Base-by-base conservation (phyloP, 2,797 vertebrate species). In the Acipenser transmontanus region DNA sequence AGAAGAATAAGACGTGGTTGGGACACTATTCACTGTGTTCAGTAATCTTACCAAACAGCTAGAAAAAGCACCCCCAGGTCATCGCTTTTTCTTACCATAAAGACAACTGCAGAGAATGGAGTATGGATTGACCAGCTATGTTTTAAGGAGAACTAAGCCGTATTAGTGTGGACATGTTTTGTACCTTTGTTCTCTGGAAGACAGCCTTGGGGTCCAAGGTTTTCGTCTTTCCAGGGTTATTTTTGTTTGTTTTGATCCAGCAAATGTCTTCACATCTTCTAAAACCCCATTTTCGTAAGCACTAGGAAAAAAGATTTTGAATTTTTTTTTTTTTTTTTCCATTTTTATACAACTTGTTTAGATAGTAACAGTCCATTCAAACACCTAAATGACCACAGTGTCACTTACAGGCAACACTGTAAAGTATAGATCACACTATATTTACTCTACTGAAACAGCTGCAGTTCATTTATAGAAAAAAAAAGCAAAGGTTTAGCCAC, bases 161-260 rank as follows among this genome's bases (percentile, higher is more conserved):
- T 4, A 34, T 34, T 34, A 34, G 34, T 34, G 1, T 13, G 49
- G 49, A 49, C 12, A 54, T 1, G 20, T 49, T n/a, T 5, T 57
- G 66, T 89, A 98, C 97, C 93, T 99, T 98, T 66, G 97, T 99
- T 81, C 97, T 93, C 67, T 99, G 97, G 78, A 99, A 98, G 68
- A 99, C 96, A 54, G 96, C 96, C 81, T 98, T 98, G 48, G 96
- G 96, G 71, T 99, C 97, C 47, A 99, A 81, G 2, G 97, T 94
- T 82, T 98, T 98, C 6, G 96, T 99, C 78, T 98, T 98, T 6
- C 95, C 96, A 20, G 97, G 97, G 75, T 98, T 99, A 74, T 97
- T 95, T 85, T 99, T 99, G 80, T 99, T 99, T 2, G 96, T 99
- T 85, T 99, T 99, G 83, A 98, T 99, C 97, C 97, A 99, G 74